Percentiles rank a stretch among this genome's conserved stretches.
phyloP scores from a whole-genome alignment of 2,113 vertebrate species.

The Calidris pygmaea region DNA sequence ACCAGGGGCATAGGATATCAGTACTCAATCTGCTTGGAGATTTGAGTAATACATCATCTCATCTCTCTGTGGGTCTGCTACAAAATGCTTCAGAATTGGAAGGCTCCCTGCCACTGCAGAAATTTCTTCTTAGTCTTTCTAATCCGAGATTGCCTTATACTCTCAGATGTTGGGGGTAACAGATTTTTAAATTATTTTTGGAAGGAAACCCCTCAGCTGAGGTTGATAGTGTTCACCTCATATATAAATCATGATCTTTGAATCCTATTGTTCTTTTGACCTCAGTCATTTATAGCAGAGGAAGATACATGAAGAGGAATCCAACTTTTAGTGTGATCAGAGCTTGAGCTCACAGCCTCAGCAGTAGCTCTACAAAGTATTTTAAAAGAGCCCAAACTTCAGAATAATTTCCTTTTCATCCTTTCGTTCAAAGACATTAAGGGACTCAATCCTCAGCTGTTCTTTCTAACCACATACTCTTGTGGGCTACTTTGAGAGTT shows the following conservation, averaged over 20 bases:
- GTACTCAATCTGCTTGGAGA: background rate
- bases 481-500: background rate
- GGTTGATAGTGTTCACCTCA: background rate
- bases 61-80: background rate
- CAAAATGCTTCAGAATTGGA: background rate
- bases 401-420: background rate
- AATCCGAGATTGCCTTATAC: background rate
- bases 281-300: background rate
- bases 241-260: background rate
- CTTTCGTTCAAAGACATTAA: background rate
- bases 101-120: background rate
- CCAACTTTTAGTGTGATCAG: background rate
- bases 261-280: background rate
- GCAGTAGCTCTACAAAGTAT: background rate
- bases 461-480: background rate
- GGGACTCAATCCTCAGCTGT: background rate
- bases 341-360: background rate
- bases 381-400: background rate
- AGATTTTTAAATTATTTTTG: background rate
- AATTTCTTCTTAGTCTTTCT: background rate
- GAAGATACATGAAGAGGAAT: background rate
- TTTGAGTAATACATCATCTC: rapidly evolving
- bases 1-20: background rate
- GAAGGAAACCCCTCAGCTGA: background rate
- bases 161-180: rapidly evolving